phyloP scores from a whole-genome alignment of 2,797 vertebrate species.

The Chelon labrosus region DNA sequence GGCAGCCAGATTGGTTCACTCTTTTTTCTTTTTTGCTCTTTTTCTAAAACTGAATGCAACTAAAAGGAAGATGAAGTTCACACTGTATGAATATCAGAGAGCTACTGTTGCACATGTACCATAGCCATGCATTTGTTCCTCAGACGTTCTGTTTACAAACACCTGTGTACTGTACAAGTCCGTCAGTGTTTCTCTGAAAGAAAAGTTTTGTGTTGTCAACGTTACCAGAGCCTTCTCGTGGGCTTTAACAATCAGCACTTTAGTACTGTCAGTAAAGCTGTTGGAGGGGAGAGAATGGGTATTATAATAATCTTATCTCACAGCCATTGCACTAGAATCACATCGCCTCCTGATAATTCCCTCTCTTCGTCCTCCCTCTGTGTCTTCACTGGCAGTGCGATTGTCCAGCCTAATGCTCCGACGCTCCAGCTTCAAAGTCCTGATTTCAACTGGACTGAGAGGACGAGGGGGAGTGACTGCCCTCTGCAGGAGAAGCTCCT shows the following conservation, averaged over 20 bases:
- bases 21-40: conserved; percentile 32
- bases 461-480: not conserved
- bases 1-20: conserved; percentile 74
- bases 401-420: conserved; percentile 36
- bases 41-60: conserved; percentile 79
- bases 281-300: conserved; percentile 55
- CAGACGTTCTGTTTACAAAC: conserved; percentile 74
- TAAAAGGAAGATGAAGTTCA: conserved; percentile 72
- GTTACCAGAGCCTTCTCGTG: conserved; percentile 56
- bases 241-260: conserved; percentile 85
- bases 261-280: conserved; percentile 71
- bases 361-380: conserved; percentile 49
- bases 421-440: conserved; percentile 19
- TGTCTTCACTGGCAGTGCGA: conserved; percentile 56
- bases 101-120: conserved; percentile 79
- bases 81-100: conserved; percentile 64
- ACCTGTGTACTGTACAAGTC: conserved; percentile 68
- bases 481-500: conserved; percentile 2
- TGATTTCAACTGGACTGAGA: conserved; percentile 8
- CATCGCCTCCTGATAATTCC: conserved; percentile 52
- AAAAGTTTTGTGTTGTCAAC: conserved; percentile 70
- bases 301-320: conserved; percentile 57
- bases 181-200: conserved; percentile 60
- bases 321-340: conserved; percentile 73
- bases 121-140: conserved; percentile 75